phyloP scores from a whole-genome alignment of 2,797 vertebrate species.

The Centropyge bicolor region DNA sequence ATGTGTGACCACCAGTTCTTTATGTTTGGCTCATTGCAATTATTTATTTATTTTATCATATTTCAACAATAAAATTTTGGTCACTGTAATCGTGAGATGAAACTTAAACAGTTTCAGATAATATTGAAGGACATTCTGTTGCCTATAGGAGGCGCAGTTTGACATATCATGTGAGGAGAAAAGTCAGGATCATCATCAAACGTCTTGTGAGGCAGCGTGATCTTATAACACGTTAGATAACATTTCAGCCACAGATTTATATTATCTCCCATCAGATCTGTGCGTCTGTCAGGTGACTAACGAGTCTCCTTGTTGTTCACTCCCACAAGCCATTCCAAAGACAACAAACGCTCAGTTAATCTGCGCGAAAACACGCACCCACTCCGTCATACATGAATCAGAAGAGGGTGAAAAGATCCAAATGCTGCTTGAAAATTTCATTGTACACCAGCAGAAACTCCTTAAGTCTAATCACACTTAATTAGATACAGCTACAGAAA shows the following conservation, averaged over 20 bases:
- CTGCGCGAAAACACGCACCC: conserved; percentile 45
- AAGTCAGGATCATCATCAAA: conserved; percentile 32
- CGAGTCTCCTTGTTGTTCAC: conserved; percentile 30
- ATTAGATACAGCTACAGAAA: conserved; percentile 35
- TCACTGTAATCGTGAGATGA: too few species aligned
- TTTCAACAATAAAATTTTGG: too few species aligned
- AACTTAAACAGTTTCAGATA: neutral
- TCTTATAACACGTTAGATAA: conserved; percentile 30
- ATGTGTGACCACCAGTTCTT: too few species aligned
- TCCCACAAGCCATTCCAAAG: conserved; percentile 53
- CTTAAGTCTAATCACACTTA: conserved; percentile 46
- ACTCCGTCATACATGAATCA: conserved; percentile 33
- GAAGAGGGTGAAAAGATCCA: conserved; percentile 48
- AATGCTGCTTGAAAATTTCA: conserved; percentile 36
- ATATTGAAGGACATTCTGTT: neutral
- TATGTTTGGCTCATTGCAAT: too few species aligned
- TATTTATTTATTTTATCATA: too few species aligned
- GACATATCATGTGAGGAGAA: conserved; percentile 12
- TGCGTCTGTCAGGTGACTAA: conserved; percentile 48
- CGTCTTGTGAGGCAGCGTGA: conserved; percentile 25
- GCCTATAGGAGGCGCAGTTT: conserved; percentile 47
- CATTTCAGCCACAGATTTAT: conserved; percentile 32
- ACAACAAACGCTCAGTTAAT: conserved; percentile 58
- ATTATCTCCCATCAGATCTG: conserved; percentile 35
- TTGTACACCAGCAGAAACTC: conserved; percentile 4